Evolutionary conservation across 2,888 invertebrate species (phyloP), one percentile per base, ranked within the genome.

Genomic region (Balanococcus diminutus): DNA sequence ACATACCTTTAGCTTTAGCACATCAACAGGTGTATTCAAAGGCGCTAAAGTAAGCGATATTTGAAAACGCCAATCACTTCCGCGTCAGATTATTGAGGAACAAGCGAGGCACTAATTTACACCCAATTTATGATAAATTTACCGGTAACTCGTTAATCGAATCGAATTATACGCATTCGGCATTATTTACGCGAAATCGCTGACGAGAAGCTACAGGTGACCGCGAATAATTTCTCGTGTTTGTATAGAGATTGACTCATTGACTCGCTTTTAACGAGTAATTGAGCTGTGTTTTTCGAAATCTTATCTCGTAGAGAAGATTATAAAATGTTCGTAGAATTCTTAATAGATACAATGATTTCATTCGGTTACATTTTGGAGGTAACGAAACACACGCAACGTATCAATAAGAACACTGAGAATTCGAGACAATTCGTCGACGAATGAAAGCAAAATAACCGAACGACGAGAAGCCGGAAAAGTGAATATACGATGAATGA

Each of bases 141-240:
- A 39, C 39, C 6, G 11, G 39, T 39, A 11, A 39, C 16, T 56
- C 56, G 9, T 4, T 56, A 11, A 56, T 56, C 5, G 16, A 56
- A 56, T 11, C 6, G 5, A 56, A 56, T 9, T 9, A n/a, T 56
- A 56, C 6, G 16, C 4, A n/a, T 56, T 56, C 19, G 19, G 19
- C 56, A 5, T 11, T 56, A 56, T 56, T 42, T 9, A 4, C 56
- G 56, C 16, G 5, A n/a, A 56, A 8, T 56, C 19, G 16, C n/a
- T n/a, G n/a, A n/a, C n/a, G 56, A 56, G 56, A 56, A 56, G 56
- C 56, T 56, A 56, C 56, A 56, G 56, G 56, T 56, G 56, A 56
- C 16, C 19, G 56, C 56, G 14, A n/a, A 56, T n/a, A n/a, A n/a
- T n/a, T 11, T n/a, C 14, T 4, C 6, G 16, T n/a, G 56, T 56